Evolutionary conservation across 2,797 vertebrate genomes (phyloP).

Genomic region (Adelosebastes latens): DNA sequence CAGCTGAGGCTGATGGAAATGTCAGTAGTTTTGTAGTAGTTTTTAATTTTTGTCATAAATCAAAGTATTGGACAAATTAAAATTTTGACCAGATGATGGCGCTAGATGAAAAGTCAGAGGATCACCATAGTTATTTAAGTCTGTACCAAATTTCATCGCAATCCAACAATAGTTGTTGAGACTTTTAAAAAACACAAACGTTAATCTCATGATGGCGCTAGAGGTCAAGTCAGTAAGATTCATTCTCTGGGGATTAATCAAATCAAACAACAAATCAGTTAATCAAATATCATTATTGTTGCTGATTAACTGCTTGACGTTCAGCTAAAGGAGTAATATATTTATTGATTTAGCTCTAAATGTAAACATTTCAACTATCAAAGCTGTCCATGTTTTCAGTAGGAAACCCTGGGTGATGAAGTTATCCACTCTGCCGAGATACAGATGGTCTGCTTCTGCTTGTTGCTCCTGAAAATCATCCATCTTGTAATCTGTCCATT

Average conservation of each 20-base stretch:
- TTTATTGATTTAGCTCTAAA: not conserved
- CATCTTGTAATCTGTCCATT: constrained; percentile 64
- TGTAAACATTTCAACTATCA: constrained; percentile 1
- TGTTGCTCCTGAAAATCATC: constrained; percentile 61
- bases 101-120: not conserved
- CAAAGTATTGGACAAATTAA: not conserved
- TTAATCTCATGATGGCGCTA: not conserved
- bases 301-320: not conserved
- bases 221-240: not conserved
- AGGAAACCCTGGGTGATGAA: constrained; percentile 46
- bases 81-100: not conserved
- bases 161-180: not conserved
- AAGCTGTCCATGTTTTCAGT: constrained; percentile 1
- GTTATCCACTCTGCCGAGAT: constrained; percentile 39
- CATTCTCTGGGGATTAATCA: not conserved
- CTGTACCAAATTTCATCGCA: not conserved
- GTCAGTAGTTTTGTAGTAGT: not conserved
- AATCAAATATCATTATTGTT: not conserved
- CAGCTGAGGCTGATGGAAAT: not conserved
- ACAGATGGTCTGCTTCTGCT: constrained; percentile 75
- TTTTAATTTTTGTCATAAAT: not conserved
- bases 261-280: not conserved
- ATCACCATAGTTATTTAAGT: not conserved
- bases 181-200: not conserved
- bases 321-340: not conserved